Evolutionary conservation across 2,888 invertebrate genomes (phyloP), one percentile per base, ranked within the genome.

Genomic region (Orthosia gracilis): DNA sequence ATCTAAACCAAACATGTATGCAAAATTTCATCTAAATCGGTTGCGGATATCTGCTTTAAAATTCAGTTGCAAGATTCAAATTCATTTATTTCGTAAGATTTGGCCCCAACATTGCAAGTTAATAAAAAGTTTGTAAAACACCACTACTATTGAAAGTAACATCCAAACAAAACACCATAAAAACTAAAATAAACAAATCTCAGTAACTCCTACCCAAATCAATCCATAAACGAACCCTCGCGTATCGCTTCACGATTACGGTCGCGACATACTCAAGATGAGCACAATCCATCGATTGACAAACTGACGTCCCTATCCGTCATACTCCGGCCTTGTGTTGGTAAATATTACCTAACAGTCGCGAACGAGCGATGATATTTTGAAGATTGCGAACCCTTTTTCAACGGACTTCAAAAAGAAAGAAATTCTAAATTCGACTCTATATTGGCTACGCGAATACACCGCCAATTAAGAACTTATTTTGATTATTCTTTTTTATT

Each of bases 251-350:
- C 40, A 21, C 26, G 18, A 62, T 67, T 57, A 64, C 50, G 1
- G 18, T 17, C 31, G 40, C 13, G 64, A 83, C 80, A 77, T 83
- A 69, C 62, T 23, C 58, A 62, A 73, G 70, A 80, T 73, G 61
- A 83, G n/a, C 61, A 26, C 21, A 50, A 31, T 55, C 66, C 17
- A 78, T 71, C 84, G 73, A 73, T 80, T 69, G 63, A 71, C 57
- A 58, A 50, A 12, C 23, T 61, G 61, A 73, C 58, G 58, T 21
- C 23, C 31, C 31, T 13, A 80, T 83, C 65, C 50, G 62, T 80
- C 83, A 80, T 58, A 54, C 23, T 40, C 69, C 55, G 61, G 2
- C 62, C 57, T 68, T 68, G 54, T 70, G 70, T 72, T 72, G 9
- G 67, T 81, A 76, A 72, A 80, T 26, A 81, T 21, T 71, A 55